phyloP scores from a whole-genome alignment of 2,797 vertebrate species.

The Cyprinodon diabolis region DNA sequence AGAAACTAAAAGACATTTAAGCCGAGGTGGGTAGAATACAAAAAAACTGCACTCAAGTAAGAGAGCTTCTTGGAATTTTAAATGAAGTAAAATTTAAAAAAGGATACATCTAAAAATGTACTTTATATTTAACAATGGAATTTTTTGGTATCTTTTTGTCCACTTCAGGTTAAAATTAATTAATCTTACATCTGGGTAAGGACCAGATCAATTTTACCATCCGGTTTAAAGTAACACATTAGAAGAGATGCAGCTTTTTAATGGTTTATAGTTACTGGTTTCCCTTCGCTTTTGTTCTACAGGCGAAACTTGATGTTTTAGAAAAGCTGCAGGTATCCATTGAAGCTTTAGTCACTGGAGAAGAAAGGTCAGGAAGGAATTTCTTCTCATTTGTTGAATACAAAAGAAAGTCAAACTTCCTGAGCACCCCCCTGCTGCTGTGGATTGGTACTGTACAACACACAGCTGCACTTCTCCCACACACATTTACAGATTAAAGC shows the following conservation, averaged over 20 bases:
- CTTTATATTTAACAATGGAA: neutral
- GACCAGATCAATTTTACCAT: neutral
- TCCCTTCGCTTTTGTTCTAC: constrained; percentile 6
- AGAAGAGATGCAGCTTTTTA: neutral
- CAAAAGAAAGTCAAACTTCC: constrained; percentile 70
- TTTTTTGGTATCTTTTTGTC: neutral
- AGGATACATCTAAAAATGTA: too few species aligned
- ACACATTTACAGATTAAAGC: constrained; percentile 45
- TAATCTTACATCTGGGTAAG: neutral
- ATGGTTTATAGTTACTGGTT: constrained; percentile 7
- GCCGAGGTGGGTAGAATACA: neutral
- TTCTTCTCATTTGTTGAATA: constrained; percentile 49
- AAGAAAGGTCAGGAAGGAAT: constrained; percentile 69
- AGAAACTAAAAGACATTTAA: neutral
- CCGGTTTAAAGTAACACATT: neutral
- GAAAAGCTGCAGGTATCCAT: constrained; percentile 1
- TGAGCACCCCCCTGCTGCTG: constrained; percentile 51
- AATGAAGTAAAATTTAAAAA: too few species aligned
- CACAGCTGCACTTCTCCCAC: constrained; percentile 36
- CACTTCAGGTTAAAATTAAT: neutral
- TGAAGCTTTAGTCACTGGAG: constrained; percentile 32
- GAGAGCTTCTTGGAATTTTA: too few species aligned
- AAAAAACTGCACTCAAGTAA: neutral
- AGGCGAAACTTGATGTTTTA: constrained; percentile 9
- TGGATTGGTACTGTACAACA: constrained; percentile 51